Evolutionary conservation across 1,140 invertebrate genomes (phyloP).

Genomic region (Teleopsis dalmanni): DNA sequence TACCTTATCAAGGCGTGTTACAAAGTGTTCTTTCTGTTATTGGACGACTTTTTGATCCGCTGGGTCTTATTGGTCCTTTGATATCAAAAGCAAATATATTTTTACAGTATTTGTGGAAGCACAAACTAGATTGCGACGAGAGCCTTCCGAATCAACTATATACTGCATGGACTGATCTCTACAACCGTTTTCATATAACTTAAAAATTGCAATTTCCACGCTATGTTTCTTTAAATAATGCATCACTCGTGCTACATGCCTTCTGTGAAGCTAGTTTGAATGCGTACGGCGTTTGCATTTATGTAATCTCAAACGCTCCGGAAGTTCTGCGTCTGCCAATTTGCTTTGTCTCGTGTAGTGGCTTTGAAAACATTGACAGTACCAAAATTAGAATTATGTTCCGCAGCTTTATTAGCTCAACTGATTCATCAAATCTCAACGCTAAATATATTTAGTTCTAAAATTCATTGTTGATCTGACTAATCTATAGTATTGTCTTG

Average conservation of each 20-base stretch:
- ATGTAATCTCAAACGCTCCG: conserved; percentile 18
- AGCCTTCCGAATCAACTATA: too few relatives aligned
- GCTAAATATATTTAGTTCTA: not conserved
- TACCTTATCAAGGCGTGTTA: too few relatives aligned
- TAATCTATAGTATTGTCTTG: conserved; percentile 32
- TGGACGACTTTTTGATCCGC: too few relatives aligned
- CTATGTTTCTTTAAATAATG: not conserved
- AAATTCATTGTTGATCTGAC: conserved; percentile 25
- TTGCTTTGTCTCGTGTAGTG: conserved; percentile 27
- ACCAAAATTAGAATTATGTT: conserved; percentile 30
- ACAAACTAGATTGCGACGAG: too few relatives aligned
- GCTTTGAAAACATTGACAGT: conserved; percentile 25
- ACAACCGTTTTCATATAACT: conserved; percentile 18
- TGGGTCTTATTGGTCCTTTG: too few relatives aligned
- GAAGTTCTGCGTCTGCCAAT: conserved; percentile 21
- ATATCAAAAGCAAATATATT: too few relatives aligned
- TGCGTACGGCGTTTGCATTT: conserved; percentile 38
- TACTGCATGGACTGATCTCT: conserved; percentile 25
- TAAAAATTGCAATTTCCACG: conserved; percentile 1
- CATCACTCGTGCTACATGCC: conserved; percentile 19
- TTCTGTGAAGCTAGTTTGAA: conserved; percentile 40
- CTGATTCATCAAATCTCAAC: conserved; percentile 14
- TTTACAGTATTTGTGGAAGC: too few relatives aligned
- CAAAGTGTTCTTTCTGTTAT: too few relatives aligned
- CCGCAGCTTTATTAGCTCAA: conserved; percentile 17